Evolutionary conservation across 1,140 invertebrate species (phyloP).

Genomic region (Oryzaephilus surinamensis): DNA sequence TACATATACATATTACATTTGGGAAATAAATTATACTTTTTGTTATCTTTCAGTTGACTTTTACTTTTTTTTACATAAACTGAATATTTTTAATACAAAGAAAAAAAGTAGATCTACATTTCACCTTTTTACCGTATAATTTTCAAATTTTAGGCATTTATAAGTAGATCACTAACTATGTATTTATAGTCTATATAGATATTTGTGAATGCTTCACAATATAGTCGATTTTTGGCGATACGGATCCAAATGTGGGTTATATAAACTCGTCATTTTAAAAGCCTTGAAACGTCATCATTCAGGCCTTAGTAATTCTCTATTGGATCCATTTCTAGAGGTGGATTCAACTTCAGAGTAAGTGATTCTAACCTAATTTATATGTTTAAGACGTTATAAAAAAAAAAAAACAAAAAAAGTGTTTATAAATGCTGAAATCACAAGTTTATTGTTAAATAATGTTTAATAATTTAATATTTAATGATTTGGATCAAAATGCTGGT

Average conservation of each 20-base stretch:
- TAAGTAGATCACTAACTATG: background rate
- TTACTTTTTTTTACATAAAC: background rate
- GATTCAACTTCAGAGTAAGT: no score
- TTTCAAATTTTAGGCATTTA: background rate
- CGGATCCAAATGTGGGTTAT: background rate
- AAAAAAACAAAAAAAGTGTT: background rate
- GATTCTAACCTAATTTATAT: background rate
- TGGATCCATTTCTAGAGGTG: background rate
- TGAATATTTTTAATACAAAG: background rate
- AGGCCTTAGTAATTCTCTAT: constrained; percentile 2
- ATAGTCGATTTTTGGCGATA: constrained; percentile 1
- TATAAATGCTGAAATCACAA: no score
- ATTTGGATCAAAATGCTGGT: no score
- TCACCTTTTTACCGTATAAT: no score
- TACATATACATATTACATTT: background rate
- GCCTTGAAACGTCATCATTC: no score
- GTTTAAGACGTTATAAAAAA: background rate
- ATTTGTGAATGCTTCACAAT: no score
- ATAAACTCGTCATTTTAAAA: background rate
- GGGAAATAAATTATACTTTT: background rate
- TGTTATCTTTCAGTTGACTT: background rate
- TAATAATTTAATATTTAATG: no score
- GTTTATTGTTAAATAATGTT: no score
- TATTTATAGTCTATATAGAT: background rate
- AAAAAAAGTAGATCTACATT: background rate